Evolutionary conservation across 2,888 invertebrate genomes (phyloP), one percentile per base, ranked within the genome.

Genomic region (Diplazon laetatorius): DNA sequence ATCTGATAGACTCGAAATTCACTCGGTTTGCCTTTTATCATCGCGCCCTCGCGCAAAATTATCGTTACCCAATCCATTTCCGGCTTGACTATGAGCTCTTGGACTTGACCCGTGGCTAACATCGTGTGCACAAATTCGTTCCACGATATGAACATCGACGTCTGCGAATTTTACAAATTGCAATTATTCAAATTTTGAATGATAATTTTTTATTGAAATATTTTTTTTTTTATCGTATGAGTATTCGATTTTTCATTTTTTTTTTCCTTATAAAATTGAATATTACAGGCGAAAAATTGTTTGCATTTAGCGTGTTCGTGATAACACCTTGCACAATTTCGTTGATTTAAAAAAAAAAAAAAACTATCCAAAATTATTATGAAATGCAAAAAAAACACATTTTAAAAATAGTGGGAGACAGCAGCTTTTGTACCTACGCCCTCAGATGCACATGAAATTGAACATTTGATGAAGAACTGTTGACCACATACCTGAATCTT

Each of bases 81-180:
- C 0, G 97, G 97, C 46, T 96, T 92, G 0, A 98, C 95, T 80
- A 97, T 94, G 9, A 97, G 92, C 91, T 97, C 96, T 85, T 97
- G 95, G 0, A 98, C 98, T 92, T 99, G 98, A 12, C 99, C 99
- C 88, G 96, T 97, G 0, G 96, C 95, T 69, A 99, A 91, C 96
- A 99, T 97, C 79, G 97, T 96, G 91, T 98, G 95, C 0, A 98
- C 94, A 92, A 99, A 99, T 91, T 99, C 98, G 91, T 98, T 97
- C 99, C 99, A 99, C 0, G 97, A 97, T 1, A 98, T 95, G 63
- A 81, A 83, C 44, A 59, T 77, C 0, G 80, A 76, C 48, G 50
- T 42, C 82, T 82, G 50, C 10, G 68, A 68, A 9, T 2, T 60
- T 9, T 42, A 10, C 37, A 57, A 35, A 12, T 20, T n/a, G 14